These are phyloP conservation scores for Phortica variegata DNA, from an alignment of 1,140 invertebrate species.

Conservation along the genomic window DNA sequence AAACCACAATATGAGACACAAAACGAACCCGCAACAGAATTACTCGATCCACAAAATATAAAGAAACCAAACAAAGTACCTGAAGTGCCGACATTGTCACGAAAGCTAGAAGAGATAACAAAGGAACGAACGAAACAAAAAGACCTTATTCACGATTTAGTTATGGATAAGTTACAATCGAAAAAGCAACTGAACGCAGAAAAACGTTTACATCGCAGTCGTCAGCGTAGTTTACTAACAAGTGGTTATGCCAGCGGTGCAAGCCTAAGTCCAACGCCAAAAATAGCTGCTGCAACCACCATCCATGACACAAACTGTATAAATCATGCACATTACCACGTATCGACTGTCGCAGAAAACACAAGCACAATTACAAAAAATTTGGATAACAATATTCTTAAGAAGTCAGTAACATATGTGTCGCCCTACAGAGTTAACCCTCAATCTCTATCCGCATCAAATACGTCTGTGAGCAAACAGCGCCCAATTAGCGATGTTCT, in stretches of 20 bases:
- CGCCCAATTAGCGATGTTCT: slow-evolving; percentile 49
- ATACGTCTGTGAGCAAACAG: too few relatives aligned
- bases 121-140: slow-evolving; percentile 70
- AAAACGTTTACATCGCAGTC: slow-evolving; percentile 59
- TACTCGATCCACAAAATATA: slow-evolving; percentile 32
- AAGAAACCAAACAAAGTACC: slow-evolving; percentile 43
- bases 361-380: neutral
- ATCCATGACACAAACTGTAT: slow-evolving; percentile 42
- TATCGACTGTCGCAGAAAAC: slow-evolving; percentile 31
- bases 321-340: slow-evolving; percentile 49
- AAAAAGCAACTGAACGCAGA: slow-evolving; percentile 68
- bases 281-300: slow-evolving; percentile 38
- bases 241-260: slow-evolving; percentile 45
- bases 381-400: slow-evolving; percentile 24
- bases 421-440: slow-evolving; percentile 41
- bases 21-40: neutral
- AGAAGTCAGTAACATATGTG: slow-evolving; percentile 41
- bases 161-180: slow-evolving; percentile 74
- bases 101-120: slow-evolving; percentile 65
- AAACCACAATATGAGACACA: slow-evolving; percentile 4
- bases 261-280: slow-evolving; percentile 46
- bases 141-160: slow-evolving; percentile 72
- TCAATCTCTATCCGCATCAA: too few relatives aligned
- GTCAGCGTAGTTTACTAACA: slow-evolving; percentile 46
- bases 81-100: slow-evolving; percentile 45